Conservation (phyloP, 2,113 vertebrate species). For the Archilochus colubris region DNA sequence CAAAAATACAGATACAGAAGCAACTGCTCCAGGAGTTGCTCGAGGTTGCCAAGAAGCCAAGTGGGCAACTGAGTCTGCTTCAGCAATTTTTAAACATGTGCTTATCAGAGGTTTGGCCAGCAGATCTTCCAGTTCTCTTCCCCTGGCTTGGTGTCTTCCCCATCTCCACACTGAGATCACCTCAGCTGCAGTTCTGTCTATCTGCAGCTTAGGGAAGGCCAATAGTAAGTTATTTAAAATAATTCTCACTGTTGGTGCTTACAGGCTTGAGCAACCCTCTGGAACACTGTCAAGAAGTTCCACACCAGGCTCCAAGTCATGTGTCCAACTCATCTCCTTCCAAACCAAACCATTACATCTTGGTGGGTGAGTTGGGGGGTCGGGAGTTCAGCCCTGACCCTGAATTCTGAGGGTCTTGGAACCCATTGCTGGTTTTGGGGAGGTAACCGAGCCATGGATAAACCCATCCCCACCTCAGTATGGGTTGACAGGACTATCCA, state of each 20-base stretch:
- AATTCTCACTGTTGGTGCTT: not conserved
- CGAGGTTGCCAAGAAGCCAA: not conserved
- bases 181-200: not conserved
- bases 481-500: rapidly evolving
- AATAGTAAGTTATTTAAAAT: not conserved
- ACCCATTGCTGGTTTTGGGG: rapidly evolving
- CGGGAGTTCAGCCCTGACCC: not conserved
- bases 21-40: not conserved
- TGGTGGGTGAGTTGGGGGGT: not conserved
- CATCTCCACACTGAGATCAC: rapidly evolving
- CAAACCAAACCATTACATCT: rapidly evolving
- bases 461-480: rapidly evolving
- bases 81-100: not conserved
- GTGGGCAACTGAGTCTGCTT: not conserved
- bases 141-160: rapidly evolving
- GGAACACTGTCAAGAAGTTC: not conserved
- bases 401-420: not conserved
- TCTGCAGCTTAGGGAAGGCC: not conserved
- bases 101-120: not conserved
- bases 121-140: not conserved
- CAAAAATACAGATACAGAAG: not conserved
- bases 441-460: rapidly evolving
- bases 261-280: not conserved
- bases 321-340: not conserved
- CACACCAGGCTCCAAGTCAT: not conserved